phyloP scores from a whole-genome alignment of 2,888 invertebrate genomes.

The Branchinecta sandiegonensis region DNA sequence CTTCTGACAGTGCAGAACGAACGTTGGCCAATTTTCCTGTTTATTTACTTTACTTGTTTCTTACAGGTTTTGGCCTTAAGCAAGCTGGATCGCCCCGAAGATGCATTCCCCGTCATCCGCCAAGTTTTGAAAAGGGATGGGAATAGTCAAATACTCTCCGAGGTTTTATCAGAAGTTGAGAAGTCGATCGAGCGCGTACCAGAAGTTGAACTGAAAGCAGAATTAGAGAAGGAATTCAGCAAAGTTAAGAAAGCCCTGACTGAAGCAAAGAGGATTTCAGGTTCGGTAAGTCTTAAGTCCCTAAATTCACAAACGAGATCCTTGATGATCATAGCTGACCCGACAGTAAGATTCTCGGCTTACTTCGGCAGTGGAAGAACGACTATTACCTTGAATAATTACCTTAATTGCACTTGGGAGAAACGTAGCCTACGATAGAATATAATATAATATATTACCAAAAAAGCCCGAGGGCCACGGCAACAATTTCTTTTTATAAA shows the following conservation, averaged over 20 bases:
- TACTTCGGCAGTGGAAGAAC: no score
- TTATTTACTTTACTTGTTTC: constrained; percentile 21
- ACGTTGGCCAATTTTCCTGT: no score
- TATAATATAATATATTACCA: no score
- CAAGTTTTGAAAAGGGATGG: constrained; percentile 41
- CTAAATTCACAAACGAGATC: no score
- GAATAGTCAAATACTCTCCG: constrained; percentile 45
- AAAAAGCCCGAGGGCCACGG: no score
- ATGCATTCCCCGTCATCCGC: constrained; percentile 46
- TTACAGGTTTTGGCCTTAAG: constrained; percentile 42
- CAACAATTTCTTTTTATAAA: no score
- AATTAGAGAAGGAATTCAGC: background rate
- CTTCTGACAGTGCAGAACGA: background rate
- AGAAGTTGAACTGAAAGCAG: constrained; percentile 1
- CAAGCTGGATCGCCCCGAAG: constrained; percentile 47
- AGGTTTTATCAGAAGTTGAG: constrained; percentile 37
- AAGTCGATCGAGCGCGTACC: background rate
- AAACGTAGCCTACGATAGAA: no score
- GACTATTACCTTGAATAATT: no score
- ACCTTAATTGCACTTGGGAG: no score
- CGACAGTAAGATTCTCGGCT: no score
- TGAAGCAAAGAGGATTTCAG: constrained; percentile 7
- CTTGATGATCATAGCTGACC: no score
- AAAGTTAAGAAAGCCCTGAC: constrained; percentile 8
- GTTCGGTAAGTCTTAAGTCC: background rate